Base-by-base conservation (phyloP, 2,113 vertebrate species). In the Chrysemys picta region DNA sequence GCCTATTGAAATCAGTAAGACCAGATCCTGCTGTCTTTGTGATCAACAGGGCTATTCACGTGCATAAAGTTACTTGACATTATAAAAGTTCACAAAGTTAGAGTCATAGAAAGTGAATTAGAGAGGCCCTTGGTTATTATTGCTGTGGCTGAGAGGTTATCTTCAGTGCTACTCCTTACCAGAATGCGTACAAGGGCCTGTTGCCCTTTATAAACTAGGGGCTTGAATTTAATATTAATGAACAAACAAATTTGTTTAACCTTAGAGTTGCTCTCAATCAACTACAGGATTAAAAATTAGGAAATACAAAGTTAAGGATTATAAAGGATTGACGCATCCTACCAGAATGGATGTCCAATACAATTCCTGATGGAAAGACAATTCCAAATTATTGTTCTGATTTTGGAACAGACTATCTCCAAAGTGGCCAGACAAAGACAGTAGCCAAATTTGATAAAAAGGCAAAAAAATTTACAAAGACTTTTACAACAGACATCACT, bases 21-120 rank as follows among this genome's bases (percentile, higher is more conserved):
- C 4, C 8, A 13, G 19, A 69, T 29, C 29, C 75, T 0, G 0
- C 27, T 45, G 4, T 52, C 25, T 78, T 42, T 49, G 59, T 0
- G 1, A 59, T 27, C 45, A 75, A 42, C 1, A 0, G 82, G 13
- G 45, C 56, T 2, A 0, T 14, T 80, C 62, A 65, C 2, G 13
- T 65, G 35, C 31, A 65, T 65, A 65, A 65, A n/a, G 62, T 65
- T n/a, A 65, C 31, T 65, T 65, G 29, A 65, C 13, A 31, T 29
- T 13, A 65, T n/a, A 65, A 65, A 65, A 31, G 16, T 65, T 65
- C 31, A 29, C 10, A 24, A 57, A 10, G 56, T 57, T 24, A 57
- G 56, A 25, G 56, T 24, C 31, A 1, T 17, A n/a, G 62, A 65
- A 14, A 65, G 6, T 19, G 14, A 65, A 65, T 65, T 10, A 35